Evolutionary conservation across 2,888 invertebrate species (phyloP).

Genomic region (Ormyrus pomaceus): DNA sequence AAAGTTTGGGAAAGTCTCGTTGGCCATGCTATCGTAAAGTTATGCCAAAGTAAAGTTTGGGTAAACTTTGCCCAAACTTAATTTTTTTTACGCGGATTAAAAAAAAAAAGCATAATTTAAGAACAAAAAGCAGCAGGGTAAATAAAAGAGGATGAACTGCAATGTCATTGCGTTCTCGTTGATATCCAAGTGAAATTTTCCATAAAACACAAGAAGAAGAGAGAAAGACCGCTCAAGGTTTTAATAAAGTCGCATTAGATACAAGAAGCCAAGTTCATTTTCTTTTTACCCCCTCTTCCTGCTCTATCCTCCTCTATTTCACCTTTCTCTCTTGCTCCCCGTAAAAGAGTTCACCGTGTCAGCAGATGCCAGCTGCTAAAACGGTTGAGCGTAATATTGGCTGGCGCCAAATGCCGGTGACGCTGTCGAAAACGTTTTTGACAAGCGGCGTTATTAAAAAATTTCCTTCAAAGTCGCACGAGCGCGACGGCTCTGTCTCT

Average conservation of each 20-base stretch:
- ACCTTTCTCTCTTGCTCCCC: constrained; percentile 39
- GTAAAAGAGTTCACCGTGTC: constrained; percentile 70
- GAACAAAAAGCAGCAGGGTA: not conserved
- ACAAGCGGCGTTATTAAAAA: constrained; percentile 73
- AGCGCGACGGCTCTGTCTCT: not conserved
- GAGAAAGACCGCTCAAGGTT: constrained; percentile 41
- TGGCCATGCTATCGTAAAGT: no score
- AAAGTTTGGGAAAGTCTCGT: no score
- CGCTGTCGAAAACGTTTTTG: constrained; percentile 71
- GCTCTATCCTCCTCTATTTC: not conserved
- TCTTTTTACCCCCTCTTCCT: constrained; percentile 48
- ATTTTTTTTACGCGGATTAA: no score
- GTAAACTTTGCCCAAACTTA: no score
- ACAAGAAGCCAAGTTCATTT: constrained; percentile 53
- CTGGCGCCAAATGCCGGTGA: constrained; percentile 73
- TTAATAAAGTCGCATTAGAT: constrained; percentile 66
- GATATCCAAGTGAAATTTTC: not conserved
- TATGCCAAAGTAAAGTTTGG: no score
- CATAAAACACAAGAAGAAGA: not conserved
- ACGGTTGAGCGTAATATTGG: constrained; percentile 71
- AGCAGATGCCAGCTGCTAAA: constrained; percentile 72
- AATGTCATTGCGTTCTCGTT: constrained; percentile 26
- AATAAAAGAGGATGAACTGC: constrained; percentile 22
- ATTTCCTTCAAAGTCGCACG: constrained; percentile 41
- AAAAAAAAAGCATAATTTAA: not conserved